These are phyloP conservation scores for Melanotaenia duboulayi DNA, from an alignment of 2,113 vertebrate genomes.

Conservation along the genomic window DNA sequence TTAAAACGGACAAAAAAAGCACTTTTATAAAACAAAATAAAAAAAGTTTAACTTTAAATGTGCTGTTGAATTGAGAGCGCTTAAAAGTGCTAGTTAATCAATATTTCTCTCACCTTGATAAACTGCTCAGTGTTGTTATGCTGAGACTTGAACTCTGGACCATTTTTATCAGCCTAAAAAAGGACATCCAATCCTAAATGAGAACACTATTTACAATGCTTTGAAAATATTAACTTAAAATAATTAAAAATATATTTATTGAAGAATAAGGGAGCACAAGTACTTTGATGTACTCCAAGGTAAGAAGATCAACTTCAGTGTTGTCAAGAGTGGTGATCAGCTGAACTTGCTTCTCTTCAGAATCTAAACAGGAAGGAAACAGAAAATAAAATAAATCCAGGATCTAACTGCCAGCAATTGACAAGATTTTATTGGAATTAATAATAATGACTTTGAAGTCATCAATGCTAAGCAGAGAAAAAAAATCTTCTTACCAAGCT, in stretches of 20 bases:
- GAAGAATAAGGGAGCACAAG: background rate
- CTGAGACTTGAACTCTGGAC: conserved; percentile 86
- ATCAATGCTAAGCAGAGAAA: too few species aligned
- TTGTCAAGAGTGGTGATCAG: conserved; percentile 96
- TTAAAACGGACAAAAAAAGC: background rate
- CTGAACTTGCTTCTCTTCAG: conserved; percentile 89
- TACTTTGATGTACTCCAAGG: conserved; percentile 92
- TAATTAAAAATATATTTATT: background rate
- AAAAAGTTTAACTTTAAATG: background rate
- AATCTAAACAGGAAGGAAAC: conserved; percentile 79
- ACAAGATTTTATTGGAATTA: too few species aligned
- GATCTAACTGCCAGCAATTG: background rate
- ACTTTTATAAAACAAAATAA: background rate
- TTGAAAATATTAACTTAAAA: conserved; percentile 3
- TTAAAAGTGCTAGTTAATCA: background rate
- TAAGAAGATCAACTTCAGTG: conserved; percentile 90
- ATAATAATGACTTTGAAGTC: background rate
- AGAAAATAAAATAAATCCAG: conserved; percentile 4
- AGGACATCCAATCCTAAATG: conserved; percentile 12
- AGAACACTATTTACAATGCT: background rate
- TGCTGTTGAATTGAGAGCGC: background rate
- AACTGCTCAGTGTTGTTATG: conserved; percentile 91
- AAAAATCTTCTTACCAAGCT: background rate
- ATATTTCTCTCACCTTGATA: conserved; percentile 86
- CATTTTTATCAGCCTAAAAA: conserved; percentile 88